A percentile compares a stretch with the other conserved stretches of the same genome.
phyloP scores from a whole-genome alignment of 1,140 invertebrate species.

The Diachasma alloeum region DNA sequence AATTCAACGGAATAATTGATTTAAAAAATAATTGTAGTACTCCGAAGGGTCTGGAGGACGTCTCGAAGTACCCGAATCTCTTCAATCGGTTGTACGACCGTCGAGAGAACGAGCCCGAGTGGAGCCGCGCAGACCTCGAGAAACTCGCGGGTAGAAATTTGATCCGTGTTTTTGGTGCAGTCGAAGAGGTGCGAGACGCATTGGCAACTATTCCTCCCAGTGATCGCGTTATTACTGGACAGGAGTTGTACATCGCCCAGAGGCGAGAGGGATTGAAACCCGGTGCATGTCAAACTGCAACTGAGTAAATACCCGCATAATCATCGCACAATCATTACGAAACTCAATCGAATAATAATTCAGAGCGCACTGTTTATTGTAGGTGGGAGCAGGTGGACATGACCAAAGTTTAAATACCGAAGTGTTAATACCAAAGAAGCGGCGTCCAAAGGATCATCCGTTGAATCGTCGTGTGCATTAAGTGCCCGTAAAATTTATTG shows the following conservation, averaged over 20 bases:
- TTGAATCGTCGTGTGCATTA: no score
- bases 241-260: slow-evolving; percentile 42
- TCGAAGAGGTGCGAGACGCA: slow-evolving; percentile 67
- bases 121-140: slow-evolving; percentile 73
- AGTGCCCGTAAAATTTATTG: no score
- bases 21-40: slow-evolving; percentile 53
- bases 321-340: background rate
- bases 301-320: slow-evolving; percentile 40
- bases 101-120: slow-evolving; percentile 59
- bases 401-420: background rate
- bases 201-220: slow-evolving; percentile 31
- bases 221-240: slow-evolving; percentile 41
- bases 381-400: background rate
- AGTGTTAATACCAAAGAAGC: background rate
- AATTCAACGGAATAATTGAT: background rate
- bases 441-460: no score
- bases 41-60: slow-evolving; percentile 73
- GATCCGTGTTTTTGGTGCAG: slow-evolving; percentile 72
- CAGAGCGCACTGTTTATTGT: background rate
- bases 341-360: background rate
- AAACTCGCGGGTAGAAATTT: slow-evolving; percentile 78
- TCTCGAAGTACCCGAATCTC: slow-evolving; percentile 74
- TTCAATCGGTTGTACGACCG: slow-evolving; percentile 68
- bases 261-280: slow-evolving; percentile 32
- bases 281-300: slow-evolving; percentile 46